Conservation (phyloP, 2,888 invertebrate species). For the Chorisops tibialis region DNA sequence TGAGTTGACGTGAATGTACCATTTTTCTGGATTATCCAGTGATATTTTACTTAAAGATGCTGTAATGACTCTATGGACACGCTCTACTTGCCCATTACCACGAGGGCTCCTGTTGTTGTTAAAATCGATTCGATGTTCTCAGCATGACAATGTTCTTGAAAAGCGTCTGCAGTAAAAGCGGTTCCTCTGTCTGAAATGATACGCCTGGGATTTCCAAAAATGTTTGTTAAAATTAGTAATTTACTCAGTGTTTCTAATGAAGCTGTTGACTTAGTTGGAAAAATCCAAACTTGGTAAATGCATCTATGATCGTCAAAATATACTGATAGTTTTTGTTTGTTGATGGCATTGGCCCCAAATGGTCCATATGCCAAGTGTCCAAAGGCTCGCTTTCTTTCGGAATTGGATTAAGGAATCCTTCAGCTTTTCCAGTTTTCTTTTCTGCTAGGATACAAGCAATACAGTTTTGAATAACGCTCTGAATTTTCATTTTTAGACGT, state of each 20-base stretch:
- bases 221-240: constrained; percentile 37
- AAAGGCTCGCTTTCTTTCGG: constrained; percentile 16
- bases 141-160: constrained; percentile 37
- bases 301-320: constrained; percentile 41
- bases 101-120: too few species aligned
- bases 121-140: too few species aligned
- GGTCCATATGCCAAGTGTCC: background rate
- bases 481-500: background rate
- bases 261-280: constrained; percentile 38
- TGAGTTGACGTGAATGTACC: constrained; percentile 36
- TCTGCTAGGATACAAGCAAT: constrained; percentile 21
- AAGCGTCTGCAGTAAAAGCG: constrained; percentile 41
- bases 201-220: constrained; percentile 45
- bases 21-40: constrained; percentile 39
- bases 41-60: constrained; percentile 43
- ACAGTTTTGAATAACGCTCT: constrained; percentile 10
- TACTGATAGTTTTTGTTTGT: constrained; percentile 38
- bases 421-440: constrained; percentile 39
- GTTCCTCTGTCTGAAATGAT: constrained; percentile 42
- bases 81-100: constrained; percentile 41
- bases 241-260: constrained; percentile 39
- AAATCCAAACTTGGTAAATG: constrained; percentile 43
- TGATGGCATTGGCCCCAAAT: background rate
- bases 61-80: constrained; percentile 40
- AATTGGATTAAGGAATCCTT: constrained; percentile 32